Conservation (phyloP, 30 jellyfish, hydroid and myxozoan species). For the Rhopilema esculentum region DNA sequence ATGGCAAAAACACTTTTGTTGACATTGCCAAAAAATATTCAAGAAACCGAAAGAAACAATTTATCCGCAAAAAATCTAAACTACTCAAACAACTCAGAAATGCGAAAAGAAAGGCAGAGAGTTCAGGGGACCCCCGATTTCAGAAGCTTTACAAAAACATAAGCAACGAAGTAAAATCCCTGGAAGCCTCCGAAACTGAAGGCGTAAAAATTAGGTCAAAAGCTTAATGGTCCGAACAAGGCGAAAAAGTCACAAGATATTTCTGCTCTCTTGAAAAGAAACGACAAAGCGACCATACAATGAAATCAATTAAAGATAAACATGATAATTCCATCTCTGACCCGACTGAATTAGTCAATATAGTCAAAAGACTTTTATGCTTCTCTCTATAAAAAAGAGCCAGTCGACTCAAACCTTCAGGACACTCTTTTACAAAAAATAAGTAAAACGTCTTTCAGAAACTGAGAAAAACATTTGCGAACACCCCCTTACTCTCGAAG, state of each 20-base stretch:
- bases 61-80: neutral
- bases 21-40: slow-evolving; percentile 1
- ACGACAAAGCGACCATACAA: slow-evolving; percentile 9
- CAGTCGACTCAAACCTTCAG: neutral
- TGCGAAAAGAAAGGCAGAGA: slow-evolving; percentile 21
- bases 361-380: slow-evolving; percentile 1
- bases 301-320: no score
- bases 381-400: neutral
- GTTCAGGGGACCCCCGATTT: slow-evolving; percentile 4
- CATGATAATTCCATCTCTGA: no score
- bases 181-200: slow-evolving; percentile 4
- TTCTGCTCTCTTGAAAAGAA: slow-evolving; percentile 32
- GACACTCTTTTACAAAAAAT: neutral
- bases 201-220: neutral
- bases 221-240: slow-evolving; percentile 31
- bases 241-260: slow-evolving; percentile 27
- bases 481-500: slow-evolving; percentile 13
- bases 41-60: neutral
- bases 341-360: neutral
- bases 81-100: slow-evolving; percentile 12
- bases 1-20: neutral
- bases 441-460: slow-evolving; percentile 2
- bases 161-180: neutral
- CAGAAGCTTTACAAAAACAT: neutral
- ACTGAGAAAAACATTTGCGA: slow-evolving; percentile 1